Evolutionary conservation across 2,113 vertebrate species (phyloP), one percentile per base, ranked within the genome.

Genomic region (Cepphus grylle): DNA sequence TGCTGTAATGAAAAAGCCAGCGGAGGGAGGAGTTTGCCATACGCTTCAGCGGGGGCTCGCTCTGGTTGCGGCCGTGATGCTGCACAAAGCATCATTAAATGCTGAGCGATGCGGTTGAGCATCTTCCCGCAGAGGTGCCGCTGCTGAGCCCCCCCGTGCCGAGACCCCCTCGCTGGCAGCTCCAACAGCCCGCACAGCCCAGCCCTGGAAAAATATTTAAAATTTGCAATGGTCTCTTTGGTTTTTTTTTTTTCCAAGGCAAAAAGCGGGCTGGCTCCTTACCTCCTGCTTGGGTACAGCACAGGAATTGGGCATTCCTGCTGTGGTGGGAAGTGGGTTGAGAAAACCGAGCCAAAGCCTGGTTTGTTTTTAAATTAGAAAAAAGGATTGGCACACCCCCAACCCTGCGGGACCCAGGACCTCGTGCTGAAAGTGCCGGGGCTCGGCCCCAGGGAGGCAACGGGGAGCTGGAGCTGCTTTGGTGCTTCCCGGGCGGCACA

Each of bases 41-140:
- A 0, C 5, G 40, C 42, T 20, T 18, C 71, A 6, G 66, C 6
- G 7, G 34, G 77, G 22, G 50, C n/a, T 1, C 0, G 15, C 1
- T 11, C 29, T 5, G 29, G 21, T 7, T 18, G 2, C 0, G 11
- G 40, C 26, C 2, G 32, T 0, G 29, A 20, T n/a, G 71, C 63
- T 12, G 62, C 7, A 5, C 3, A 1, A 1, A 30, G 21, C 32
- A 12, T 8, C 15, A 1, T 4, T 27, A 23, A 16, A 11, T 0
- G 15, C 2, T 0, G 15, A 18, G 63, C 0, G 69, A 63, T 19
- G 74, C n/a, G 4, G 21, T 4, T 3, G 7, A 70, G 71, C 70
- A 36, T 74, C 69, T 34, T 59, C 45, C 20, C 3, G 2, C 2
- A 1, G 38, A 47, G 56, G 17, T 9, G 34, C 11, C 3, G 34